Base-by-base conservation (phyloP, 2,888 invertebrate genomes). In the Subacronicta megacephala region DNA sequence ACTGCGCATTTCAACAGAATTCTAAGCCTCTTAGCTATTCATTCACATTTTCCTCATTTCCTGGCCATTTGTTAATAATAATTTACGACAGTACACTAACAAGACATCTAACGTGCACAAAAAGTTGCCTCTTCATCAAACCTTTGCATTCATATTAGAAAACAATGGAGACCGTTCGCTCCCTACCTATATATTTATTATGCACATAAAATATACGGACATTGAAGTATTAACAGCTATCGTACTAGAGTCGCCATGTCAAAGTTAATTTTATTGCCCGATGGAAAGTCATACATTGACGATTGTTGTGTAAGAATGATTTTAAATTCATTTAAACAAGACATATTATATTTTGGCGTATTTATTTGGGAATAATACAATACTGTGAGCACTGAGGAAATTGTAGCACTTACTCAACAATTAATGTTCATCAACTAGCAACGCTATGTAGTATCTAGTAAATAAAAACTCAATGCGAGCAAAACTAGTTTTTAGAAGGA, bases 401-500 rank as follows among this genome's bases (percentile, higher is more conserved):
- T 26, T 26, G 26, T 26, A 31, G 31, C 0, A 6, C 31, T 31
- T 4, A n/a, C 31, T 12, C 31, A 5, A 31, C 31, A 31, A 31
- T n/a, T 5, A 31, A n/a, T 26, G n/a, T n/a, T 4, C 1, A 6
- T 31, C 4, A n/a, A 31, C 5, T 31, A 12, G n/a, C 4, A 31
- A 31, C 5, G 3, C 31, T 2, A n/a, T 12, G n/a, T 31, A n/a
- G n/a, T 31, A 4, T n/a, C 31, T 31, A 31, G 31, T 31, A 31
- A 31, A 31, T 31, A n/a, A 31, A 31, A 31, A 31, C 31, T 31
- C 31, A 31, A 31, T 31, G 31, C n/a, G 69, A 55, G 50, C 29
- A 57, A 35, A 72, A 72, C 64, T 15, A 33, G 61, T 65, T 73
- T 26, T 33, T 42, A 29, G 15, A 60, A 56, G 60, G 64, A 73